Percentiles rank a stretch among this genome's conserved stretches.
Evolutionary conservation across 2,888 invertebrate genomes (phyloP).

Genomic region (Zonitis immaculata): DNA sequence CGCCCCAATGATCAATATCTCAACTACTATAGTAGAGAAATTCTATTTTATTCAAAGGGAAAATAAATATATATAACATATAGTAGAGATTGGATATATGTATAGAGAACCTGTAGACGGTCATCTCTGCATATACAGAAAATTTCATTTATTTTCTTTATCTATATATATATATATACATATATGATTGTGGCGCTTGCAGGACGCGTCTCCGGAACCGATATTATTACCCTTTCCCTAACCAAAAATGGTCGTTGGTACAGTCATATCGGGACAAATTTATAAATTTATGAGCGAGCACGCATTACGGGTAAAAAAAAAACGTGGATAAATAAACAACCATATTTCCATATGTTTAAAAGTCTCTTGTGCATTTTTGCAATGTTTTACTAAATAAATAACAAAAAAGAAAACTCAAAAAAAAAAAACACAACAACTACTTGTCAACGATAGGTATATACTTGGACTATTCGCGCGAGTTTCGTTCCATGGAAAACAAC

Average conservation of each 20-base stretch:
- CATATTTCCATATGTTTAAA: background rate
- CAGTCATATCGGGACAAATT: background rate
- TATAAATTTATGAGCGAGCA: background rate
- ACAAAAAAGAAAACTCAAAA: too few relatives aligned
- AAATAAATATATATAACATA: too few relatives aligned
- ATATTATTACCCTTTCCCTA: background rate
- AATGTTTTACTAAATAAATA: too few relatives aligned
- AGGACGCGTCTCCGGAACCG: background rate
- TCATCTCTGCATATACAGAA: too few relatives aligned
- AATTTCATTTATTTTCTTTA: too few relatives aligned
- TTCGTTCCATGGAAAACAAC: slow-evolving; percentile 34
- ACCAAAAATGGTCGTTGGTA: background rate
- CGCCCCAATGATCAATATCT: background rate
- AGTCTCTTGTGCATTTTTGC: slow-evolving; percentile 9
- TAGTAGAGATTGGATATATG: background rate
- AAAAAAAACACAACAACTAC: too few relatives aligned
- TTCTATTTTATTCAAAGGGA: too few relatives aligned
- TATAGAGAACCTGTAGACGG: too few relatives aligned
- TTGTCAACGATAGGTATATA: slow-evolving; percentile 24
- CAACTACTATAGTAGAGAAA: background rate
- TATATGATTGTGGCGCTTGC: background rate
- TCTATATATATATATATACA: too few relatives aligned
- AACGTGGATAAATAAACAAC: too few relatives aligned
- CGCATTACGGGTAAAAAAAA: too few relatives aligned
- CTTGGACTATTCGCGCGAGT: slow-evolving; percentile 38